Conservation (phyloP, 2,113 vertebrate species). For the Psephotus haematonotus region DNA sequence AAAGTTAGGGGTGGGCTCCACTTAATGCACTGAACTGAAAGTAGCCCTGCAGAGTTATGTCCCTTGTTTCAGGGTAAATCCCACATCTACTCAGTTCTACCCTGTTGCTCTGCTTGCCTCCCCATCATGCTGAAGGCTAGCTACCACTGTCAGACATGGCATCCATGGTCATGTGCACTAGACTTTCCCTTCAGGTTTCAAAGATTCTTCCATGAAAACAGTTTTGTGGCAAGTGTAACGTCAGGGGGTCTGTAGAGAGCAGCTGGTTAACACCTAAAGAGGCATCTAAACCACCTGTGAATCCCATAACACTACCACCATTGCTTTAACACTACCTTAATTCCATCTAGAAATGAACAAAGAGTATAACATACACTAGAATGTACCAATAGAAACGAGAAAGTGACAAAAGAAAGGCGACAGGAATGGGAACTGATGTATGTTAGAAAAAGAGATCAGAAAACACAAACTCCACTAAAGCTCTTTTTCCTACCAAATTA, state of each 20-base stretch:
- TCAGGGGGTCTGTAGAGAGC: too few relatives aligned
- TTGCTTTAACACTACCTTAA: not conserved
- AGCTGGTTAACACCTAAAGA: not conserved
- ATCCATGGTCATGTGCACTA: fast-evolving
- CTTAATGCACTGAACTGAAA: not conserved
- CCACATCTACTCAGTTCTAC: not conserved
- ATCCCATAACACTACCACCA: not conserved
- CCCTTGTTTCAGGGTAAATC: not conserved
- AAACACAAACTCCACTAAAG: not conserved
- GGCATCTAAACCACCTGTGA: not conserved
- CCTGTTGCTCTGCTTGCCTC: not conserved
- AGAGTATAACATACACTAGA: not conserved
- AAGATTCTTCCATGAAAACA: not conserved
- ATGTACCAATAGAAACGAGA: not conserved
- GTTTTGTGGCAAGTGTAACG: not conserved
- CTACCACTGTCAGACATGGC: fast-evolving
- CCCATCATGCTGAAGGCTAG: not conserved
- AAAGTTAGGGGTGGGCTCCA: not conserved
- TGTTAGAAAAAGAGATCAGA: not conserved
- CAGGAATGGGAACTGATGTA: not conserved
- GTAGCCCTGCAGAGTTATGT: not conserved
- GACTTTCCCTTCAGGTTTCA: not conserved
- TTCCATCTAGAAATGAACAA: not conserved
- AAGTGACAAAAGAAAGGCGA: not conserved
- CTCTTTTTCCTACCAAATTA: not conserved